phyloP scores from a whole-genome alignment of 2,888 invertebrate species.

The Sussaba pulchella region DNA sequence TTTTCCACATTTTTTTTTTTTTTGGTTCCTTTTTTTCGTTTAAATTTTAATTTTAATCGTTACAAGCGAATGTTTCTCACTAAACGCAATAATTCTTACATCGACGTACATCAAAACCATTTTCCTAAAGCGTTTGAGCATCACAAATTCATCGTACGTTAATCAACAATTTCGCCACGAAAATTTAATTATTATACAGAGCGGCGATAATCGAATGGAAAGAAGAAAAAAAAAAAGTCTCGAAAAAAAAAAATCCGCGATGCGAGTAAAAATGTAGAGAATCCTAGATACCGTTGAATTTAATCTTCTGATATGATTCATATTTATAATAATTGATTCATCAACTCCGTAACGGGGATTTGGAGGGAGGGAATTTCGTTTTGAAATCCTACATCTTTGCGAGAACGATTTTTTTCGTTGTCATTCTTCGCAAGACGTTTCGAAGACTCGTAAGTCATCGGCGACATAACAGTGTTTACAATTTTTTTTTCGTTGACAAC shows the following conservation, averaged over 20 bases:
- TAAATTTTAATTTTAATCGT: constrained; percentile 38
- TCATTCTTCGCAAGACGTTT: constrained; percentile 26
- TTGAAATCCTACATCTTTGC: constrained; percentile 43
- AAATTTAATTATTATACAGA: constrained; percentile 54
- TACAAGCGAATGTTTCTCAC: constrained; percentile 61
- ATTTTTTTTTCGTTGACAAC: constrained; percentile 47
- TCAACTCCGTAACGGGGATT: constrained; percentile 58
- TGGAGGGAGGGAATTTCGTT: constrained; percentile 6
- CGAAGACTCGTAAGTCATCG: constrained; percentile 47
- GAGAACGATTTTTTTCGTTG: constrained; percentile 9
- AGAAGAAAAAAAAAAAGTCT: no score
- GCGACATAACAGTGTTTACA: constrained; percentile 53
- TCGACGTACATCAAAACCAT: constrained; percentile 65
- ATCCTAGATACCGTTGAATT: constrained; percentile 65
- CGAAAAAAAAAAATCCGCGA: constrained; percentile 48
- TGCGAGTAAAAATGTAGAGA: constrained; percentile 68
- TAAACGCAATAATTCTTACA: constrained; percentile 50
- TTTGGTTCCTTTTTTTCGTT: constrained; percentile 20
- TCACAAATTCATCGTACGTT: constrained; percentile 62
- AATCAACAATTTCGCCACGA: constrained; percentile 3
- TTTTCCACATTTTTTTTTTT: constrained; percentile 25
- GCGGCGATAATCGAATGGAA: constrained; percentile 44
- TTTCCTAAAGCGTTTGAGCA: constrained; percentile 69
- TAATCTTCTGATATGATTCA: constrained; percentile 70
- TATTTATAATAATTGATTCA: constrained; percentile 66